Evolutionary conservation across 92 coral and sea anemone genomes (phyloP).

Genomic region (Paragorgia papillata): DNA sequence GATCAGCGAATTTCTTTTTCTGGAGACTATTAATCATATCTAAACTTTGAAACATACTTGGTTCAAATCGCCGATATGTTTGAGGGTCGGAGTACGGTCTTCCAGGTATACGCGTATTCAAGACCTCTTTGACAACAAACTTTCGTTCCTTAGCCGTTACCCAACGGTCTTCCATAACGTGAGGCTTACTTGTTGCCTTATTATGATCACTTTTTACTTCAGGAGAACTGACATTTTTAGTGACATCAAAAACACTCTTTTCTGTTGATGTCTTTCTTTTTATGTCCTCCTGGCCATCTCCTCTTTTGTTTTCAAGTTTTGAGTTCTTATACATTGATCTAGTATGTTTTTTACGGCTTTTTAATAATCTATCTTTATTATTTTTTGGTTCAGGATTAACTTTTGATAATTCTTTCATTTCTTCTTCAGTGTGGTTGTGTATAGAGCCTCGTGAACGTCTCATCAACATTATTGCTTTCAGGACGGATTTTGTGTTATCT

Average conservation of each 20-base stretch:
- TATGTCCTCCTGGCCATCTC: background rate
- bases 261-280: background rate
- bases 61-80: conserved; percentile 72
- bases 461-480: conserved; percentile 36
- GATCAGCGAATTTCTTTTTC: background rate
- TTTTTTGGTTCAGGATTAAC: background rate
- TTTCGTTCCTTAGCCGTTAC: conserved; percentile 54
- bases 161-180: conserved; percentile 58
- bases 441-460: conserved; percentile 26
- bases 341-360: background rate
- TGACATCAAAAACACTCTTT: background rate
- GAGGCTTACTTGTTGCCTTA: background rate
- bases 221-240: background rate
- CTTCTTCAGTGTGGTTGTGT: background rate
- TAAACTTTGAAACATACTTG: conserved; percentile 79
- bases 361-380: background rate
- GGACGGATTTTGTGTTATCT: conserved; percentile 1
- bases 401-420: background rate
- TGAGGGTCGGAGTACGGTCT: conserved; percentile 57
- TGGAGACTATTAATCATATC: conserved; percentile 47
- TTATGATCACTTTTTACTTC: background rate
- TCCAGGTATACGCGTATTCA: conserved; percentile 88
- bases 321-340: background rate
- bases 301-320: background rate
- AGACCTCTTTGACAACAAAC: conserved; percentile 76